A percentile compares a stretch with the other conserved stretches of the same genome.
Conservation (phyloP, 2,113 vertebrate species). For the Mastomys natalensis region DNA sequence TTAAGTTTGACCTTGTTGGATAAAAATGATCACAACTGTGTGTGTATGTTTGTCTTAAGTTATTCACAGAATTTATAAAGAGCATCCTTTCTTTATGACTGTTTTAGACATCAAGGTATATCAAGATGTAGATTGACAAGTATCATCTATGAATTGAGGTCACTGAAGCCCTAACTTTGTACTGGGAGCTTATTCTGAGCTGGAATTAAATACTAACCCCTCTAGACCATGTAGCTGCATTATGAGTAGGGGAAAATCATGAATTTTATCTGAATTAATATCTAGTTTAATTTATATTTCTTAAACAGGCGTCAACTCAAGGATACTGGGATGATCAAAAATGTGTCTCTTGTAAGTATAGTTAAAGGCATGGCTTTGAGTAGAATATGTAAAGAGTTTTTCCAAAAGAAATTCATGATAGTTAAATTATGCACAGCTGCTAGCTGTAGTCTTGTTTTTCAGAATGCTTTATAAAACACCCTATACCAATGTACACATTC, state of each 20-base stretch:
- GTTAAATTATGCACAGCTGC: not conserved
- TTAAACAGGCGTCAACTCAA: not conserved
- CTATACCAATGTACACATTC: not conserved
- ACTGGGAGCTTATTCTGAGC: not conserved
- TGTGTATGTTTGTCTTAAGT: slow-evolving; percentile 65
- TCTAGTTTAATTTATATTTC: slow-evolving; percentile 39
- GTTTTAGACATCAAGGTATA: not conserved
- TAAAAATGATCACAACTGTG: slow-evolving; percentile 56
- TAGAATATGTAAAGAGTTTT: not conserved
- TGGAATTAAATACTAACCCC: not conserved
- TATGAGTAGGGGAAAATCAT: not conserved
- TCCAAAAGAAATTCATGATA: not conserved
- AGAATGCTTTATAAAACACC: not conserved
- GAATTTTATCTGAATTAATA: not conserved
- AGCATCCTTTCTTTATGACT: slow-evolving; percentile 54
- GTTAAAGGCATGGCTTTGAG: not conserved
- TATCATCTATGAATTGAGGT: not conserved
- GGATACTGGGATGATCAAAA: not conserved
- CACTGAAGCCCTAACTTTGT: not conserved
- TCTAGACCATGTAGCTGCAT: not conserved
- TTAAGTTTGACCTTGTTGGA: slow-evolving; percentile 74
- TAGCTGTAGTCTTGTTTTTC: not conserved
- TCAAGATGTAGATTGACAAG: not conserved
- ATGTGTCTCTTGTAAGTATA: not conserved
- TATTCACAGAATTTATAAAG: slow-evolving; percentile 75